Evolutionary conservation across 2,113 vertebrate genomes (phyloP), one percentile per base, ranked within the genome.

Genomic region (Etheostoma spectabile): DNA sequence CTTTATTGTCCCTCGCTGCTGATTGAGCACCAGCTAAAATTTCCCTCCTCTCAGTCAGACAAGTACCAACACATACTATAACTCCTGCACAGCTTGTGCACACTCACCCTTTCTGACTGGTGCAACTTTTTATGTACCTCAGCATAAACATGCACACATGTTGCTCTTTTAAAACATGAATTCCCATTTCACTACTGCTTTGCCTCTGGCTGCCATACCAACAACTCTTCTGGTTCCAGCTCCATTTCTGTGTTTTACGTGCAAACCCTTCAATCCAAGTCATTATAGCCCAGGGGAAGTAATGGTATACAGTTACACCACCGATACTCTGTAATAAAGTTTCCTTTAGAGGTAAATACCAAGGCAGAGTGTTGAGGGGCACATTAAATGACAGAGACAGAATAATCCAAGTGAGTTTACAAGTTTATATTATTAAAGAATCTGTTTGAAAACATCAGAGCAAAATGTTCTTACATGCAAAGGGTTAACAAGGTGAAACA

Each of bases 241-340:
- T 79, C 63, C 61, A 45, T 53, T 48, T 75, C 65, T 59, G 79
- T 74, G 76, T 87, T 93, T 93, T 83, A 90, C 78, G 10, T 78
- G 79, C 80, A 84, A 84, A 90, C 72, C 86, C 89, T 90, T 88
- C 91, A 93, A 82, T 94, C 89, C 82, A 80, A 84, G 77, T 94
- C 86, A 95, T 94, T 94, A 93, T 63, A 86, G 93, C 91, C 89
- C 88, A 57, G 79, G 87, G 90, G 73, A 74, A 79, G 88, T 95
- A 94, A 95, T 95, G 69, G 73, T 90, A 92, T 92, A 93, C 82
- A 92, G 91, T 94, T 93, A 90, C 69, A 84, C 75, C 60, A 51
- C 65, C 82, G 76, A 82, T 62, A 69, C 89, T 93, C 93, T 95
- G 86, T 95, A 95, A 95, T 95, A 93, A 95, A 85, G 90, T 80